Evolutionary conservation across 1,140 invertebrate genomes (phyloP), one percentile per base, ranked within the genome.

Genomic region (Zaprionus tsacasi): DNA sequence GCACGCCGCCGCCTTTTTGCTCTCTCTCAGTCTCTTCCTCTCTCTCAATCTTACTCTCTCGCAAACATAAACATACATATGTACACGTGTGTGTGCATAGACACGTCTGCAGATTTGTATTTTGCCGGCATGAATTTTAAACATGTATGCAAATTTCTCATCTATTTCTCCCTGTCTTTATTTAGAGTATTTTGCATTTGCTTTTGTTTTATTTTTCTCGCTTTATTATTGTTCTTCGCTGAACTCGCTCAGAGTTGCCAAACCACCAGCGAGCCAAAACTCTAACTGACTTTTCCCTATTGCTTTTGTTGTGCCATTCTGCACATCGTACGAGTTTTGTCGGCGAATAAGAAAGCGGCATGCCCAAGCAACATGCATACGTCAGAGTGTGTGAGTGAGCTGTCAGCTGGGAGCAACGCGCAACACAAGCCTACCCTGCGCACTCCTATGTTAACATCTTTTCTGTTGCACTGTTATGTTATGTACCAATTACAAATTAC

Each of bases 291-390:
- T 76, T 68, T 65, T 43, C 77, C 71, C 63, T 67, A 78, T 83
- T 71, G 58, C 70, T 81, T 81, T 85, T 76, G 76, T 86, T 76
- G 75, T 81, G 73, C 74, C 75, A 71, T 58, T 64, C 59, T 50
- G 69, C 77, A 81, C 71, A 89, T 90, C 85, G 68, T 90, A 85
- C 86, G 81, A 88, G 78, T 81, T 88, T 88, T 79, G 54, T 81
- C 74, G 71, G 81, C 76, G 78, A 87, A 87, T 85, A 71, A 85
- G 82, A 85, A 85, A 81, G 68, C 82, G 69, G 85, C 77, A 57
- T 76, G 74, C 36, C 54, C 40, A 17, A 43, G 48, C 40, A n/a
- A 43, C 25, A 17, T 36, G n/a, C n/a, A 8, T 36, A 63, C 55
- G 40, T 45, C 15, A 35, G 17, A 17, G 70, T 68, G 70, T 70